phyloP scores from a whole-genome alignment of 2,888 invertebrate species.

The Volucella zonaria region DNA sequence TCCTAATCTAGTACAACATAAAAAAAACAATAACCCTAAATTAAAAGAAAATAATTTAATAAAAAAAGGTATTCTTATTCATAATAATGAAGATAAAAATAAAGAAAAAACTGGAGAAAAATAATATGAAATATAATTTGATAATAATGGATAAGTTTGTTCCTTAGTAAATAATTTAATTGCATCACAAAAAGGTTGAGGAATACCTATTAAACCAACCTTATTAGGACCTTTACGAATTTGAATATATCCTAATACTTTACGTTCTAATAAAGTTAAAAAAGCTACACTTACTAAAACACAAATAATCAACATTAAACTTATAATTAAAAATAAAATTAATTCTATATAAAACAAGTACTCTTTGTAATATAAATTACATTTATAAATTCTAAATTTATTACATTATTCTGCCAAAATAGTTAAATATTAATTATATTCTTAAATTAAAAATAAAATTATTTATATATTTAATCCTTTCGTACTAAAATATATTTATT shows the following conservation, averaged over 20 bases:
- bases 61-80: no score
- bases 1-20: conserved; percentile 86
- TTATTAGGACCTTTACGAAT: conserved; percentile 90
- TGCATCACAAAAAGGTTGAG: no score
- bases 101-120: conserved; percentile 85
- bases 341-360: conserved; percentile 84
- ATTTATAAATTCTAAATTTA: conserved; percentile 88
- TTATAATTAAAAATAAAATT: conserved; percentile 82
- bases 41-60: conserved; percentile 84
- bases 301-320: conserved; percentile 85
- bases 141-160: no score
- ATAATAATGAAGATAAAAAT: conserved; percentile 85
- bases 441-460: conserved; percentile 80
- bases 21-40: conserved; percentile 86
- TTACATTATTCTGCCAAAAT: conserved; percentile 88
- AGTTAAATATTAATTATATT: conserved; percentile 80
- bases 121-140: conserved; percentile 86
- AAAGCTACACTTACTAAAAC: conserved; percentile 87
- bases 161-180: no score
- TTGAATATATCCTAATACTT: conserved; percentile 88
- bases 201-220: conserved; percentile 85
- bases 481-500: conserved; percentile 87
- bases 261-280: conserved; percentile 89
- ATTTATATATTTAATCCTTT: conserved; percentile 88
- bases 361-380: conserved; percentile 85